Conservation (phyloP, 2,888 invertebrate genomes). For the Idaea biselata region DNA sequence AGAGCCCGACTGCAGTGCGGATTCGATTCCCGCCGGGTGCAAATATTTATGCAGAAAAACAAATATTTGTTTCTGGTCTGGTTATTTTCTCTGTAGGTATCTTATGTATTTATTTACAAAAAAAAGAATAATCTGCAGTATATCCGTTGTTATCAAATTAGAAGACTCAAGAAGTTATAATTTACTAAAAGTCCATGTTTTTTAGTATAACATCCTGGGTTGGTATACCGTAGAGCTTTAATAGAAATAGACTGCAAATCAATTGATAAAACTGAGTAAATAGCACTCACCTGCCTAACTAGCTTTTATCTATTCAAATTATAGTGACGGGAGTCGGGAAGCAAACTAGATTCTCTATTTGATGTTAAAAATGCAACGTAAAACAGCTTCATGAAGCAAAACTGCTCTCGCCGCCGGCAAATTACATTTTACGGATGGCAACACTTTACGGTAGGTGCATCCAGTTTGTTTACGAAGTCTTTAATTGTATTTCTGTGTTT, state of each 20-base stretch:
- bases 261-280: background rate
- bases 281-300: background rate
- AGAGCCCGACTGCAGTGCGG: background rate
- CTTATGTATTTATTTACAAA: too few species aligned
- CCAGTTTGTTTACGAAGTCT: slow-evolving; percentile 3
- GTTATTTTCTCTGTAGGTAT: too few species aligned
- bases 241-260: background rate
- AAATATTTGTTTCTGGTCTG: too few species aligned
- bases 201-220: too few species aligned
- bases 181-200: too few species aligned
- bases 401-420: slow-evolving; percentile 43
- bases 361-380: slow-evolving; percentile 4
- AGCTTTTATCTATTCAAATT: slow-evolving; percentile 1
- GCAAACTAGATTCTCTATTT: slow-evolving; percentile 1
- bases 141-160: too few species aligned
- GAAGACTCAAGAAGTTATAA: too few species aligned
- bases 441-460: background rate
- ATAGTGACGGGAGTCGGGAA: background rate
- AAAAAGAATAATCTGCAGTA: too few species aligned
- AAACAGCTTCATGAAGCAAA: background rate
- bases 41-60: too few species aligned
- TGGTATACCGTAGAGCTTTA: too few species aligned
- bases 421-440: slow-evolving; percentile 58
- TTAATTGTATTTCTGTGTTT: background rate
- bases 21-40: too few species aligned